Base-by-base conservation (phyloP, 1,140 invertebrate species). In the Gonioctena quinquepunctata region DNA sequence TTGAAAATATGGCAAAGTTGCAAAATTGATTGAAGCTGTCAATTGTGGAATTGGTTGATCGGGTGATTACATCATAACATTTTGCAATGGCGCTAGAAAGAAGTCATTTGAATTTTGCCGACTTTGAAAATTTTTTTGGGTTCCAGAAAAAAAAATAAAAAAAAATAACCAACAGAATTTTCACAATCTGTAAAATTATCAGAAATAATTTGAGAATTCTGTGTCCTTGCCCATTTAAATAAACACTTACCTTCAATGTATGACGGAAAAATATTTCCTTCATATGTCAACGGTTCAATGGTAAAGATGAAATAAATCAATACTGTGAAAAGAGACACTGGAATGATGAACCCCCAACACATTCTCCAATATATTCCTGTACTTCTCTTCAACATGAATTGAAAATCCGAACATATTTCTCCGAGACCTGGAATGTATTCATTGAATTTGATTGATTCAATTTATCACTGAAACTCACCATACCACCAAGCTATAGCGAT, bases 301-400 rank as follows among this genome's bases (percentile, higher is more conserved):
- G 84, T 87, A 7, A 82, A 79, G 26, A 91, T 77, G 16, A 87
- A 87, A 76, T 92, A 92, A 19, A 90, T 75, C 16, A 91, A 77
- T 66, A 92, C 90, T 3, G 87, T 84, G 16, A 88, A 84, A 28
- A 95, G 84, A 26, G 91, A 84, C 4, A 91, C 64, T 0, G 94
- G 94, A 21, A 92, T 91, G n/a, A 93, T 75, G 6, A 93, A 78
- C 19, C 87, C 88, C 94, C 94, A 96, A 70, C 92, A 93, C 3
- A 93, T 72, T 76, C 91, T 88, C 93, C 93, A 95, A 79, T 94
- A 95, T 6, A 88, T 76, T 1, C 90, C 88, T 0, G 93, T 88
- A 70, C 88, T 86, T 72, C 87, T 86, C 3, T 88, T 87, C 11
- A 93, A 82, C 93, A 95, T 95, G 73, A 88, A 90, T 75, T 89